phyloP scores from a whole-genome alignment of 2,797 vertebrate species.

The Pachyuromys duprasi region DNA sequence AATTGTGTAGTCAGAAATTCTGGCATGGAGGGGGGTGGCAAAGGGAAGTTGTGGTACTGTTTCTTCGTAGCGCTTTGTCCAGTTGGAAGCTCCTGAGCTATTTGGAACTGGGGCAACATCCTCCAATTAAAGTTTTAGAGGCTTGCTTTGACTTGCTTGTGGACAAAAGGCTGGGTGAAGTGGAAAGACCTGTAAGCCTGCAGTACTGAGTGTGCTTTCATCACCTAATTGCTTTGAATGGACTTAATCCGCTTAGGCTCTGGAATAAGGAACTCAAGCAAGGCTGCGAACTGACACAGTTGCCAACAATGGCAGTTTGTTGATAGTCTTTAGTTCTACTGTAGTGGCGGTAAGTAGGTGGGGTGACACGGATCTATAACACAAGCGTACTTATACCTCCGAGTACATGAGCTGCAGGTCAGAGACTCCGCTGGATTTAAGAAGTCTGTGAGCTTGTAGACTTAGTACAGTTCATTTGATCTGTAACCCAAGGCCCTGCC shows the following conservation, averaged over 20 bases:
- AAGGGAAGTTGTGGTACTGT: not conserved
- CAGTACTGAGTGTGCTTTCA: not conserved
- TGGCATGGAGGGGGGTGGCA: not conserved
- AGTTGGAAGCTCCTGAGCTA: not conserved
- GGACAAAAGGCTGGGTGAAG: not conserved
- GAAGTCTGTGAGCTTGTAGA: not conserved
- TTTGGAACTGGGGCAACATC: not conserved
- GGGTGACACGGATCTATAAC: not conserved
- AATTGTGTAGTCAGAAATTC: not conserved
- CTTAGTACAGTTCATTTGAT: not conserved
- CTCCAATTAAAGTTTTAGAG: conserved; percentile 25
- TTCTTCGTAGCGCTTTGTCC: conserved; percentile 11
- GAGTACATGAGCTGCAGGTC: not conserved
- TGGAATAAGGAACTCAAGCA: not conserved
- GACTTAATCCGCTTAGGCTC: not conserved
- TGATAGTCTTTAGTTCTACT: not conserved
- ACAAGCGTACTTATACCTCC: not conserved
- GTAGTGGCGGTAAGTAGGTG: not conserved
- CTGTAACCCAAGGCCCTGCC: not conserved
- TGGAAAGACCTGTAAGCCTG: not conserved
- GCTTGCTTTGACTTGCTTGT: not conserved
- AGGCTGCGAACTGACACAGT: not conserved
- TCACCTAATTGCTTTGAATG: not conserved
- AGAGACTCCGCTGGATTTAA: not conserved
- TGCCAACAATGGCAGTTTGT: not conserved